phyloP scores from a whole-genome alignment of 2,888 invertebrate species.

The Agrenia bidenticulata region DNA sequence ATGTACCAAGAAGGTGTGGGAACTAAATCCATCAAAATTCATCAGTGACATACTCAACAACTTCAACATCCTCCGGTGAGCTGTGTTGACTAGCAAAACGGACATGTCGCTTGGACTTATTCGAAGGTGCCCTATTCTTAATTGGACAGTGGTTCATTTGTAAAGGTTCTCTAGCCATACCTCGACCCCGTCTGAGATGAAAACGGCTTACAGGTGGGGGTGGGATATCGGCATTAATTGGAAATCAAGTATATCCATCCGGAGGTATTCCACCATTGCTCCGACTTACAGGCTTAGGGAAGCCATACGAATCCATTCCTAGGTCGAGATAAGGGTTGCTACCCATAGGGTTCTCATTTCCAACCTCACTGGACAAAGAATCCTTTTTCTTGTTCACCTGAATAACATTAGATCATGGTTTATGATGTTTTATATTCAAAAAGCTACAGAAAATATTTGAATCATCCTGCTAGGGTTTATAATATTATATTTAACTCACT shows the following conservation, averaged over 20 bases:
- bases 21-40: constrained; percentile 23
- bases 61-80: constrained; percentile 38
- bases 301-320: constrained; percentile 44
- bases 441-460: too few relatives aligned
- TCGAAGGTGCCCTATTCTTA: not conserved
- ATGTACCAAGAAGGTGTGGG: too few relatives aligned
- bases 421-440: not conserved
- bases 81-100: constrained; percentile 40
- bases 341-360: constrained; percentile 43
- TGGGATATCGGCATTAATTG: constrained; percentile 19
- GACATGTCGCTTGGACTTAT: constrained; percentile 41
- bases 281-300: constrained; percentile 34
- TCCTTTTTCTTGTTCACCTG: constrained; percentile 14
- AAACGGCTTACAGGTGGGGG: constrained; percentile 6
- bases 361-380: constrained; percentile 10
- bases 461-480: not conserved
- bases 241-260: constrained; percentile 47
- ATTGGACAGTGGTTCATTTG: constrained; percentile 3
- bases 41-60: constrained; percentile 42
- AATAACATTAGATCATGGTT: not conserved
- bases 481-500: constrained; percentile 58
- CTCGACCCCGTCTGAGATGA: not conserved
- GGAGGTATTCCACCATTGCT: constrained; percentile 42
- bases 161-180: not conserved
- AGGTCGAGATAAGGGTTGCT: constrained; percentile 43